A percentile compares a stretch with the other conserved stretches of the same genome.
phyloP scores from a whole-genome alignment of 2,113 vertebrate genomes.

The Otolemur garnettii region DNA sequence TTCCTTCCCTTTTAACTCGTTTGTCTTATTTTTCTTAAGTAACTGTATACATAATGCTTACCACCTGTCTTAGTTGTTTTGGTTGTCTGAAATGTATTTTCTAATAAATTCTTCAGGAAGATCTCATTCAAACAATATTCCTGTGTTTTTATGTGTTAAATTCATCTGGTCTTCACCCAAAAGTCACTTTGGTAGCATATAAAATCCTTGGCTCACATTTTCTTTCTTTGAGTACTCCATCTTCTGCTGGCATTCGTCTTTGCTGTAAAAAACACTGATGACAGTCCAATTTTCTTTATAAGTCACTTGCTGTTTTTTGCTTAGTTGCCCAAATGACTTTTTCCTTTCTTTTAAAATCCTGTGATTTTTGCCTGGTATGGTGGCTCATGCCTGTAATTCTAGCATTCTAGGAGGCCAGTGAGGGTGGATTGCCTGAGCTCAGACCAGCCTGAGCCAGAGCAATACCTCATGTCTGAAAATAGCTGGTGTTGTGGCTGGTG shows the following conservation, averaged over 20 bases:
- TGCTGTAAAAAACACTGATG: constrained; percentile 20
- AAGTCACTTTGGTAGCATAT: constrained; percentile 21
- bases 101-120: constrained; percentile 32
- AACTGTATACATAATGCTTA: background rate
- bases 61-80: background rate
- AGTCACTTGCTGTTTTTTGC: constrained; percentile 27
- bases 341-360: constrained; percentile 19
- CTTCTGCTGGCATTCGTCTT: constrained; percentile 19
- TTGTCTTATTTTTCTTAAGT: constrained; percentile 42
- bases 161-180: constrained; percentile 46
- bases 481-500: too few species aligned
- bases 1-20: constrained; percentile 6
- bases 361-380: background rate
- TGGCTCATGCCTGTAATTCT: too few species aligned
- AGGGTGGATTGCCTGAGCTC: too few species aligned
- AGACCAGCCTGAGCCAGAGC: too few species aligned
- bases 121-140: background rate
- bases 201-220: constrained; percentile 49
- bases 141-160: background rate
- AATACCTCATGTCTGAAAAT: too few species aligned
- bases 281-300: constrained; percentile 48
- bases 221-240: background rate
- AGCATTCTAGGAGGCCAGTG: too few species aligned
- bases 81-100: constrained; percentile 27
- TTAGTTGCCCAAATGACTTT: constrained; percentile 26